Percentiles rank a stretch among this genome's conserved stretches.
Conservation (phyloP, 2,113 vertebrate species). For the Cryptotis parvus region DNA sequence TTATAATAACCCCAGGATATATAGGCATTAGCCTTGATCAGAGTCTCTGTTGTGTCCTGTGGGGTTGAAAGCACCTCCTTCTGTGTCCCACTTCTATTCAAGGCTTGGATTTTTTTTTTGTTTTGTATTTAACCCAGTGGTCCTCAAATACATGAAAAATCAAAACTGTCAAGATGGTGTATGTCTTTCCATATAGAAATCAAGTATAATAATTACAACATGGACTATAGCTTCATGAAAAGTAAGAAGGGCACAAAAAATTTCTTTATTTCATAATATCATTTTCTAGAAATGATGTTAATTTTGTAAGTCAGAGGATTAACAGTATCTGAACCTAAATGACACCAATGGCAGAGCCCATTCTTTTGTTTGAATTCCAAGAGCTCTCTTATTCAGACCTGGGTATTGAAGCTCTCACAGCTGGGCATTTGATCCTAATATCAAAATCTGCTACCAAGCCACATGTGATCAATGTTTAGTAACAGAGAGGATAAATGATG, state of each 20-base stretch:
- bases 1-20: background rate
- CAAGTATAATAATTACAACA: constrained; percentile 5
- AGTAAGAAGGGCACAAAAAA: background rate
- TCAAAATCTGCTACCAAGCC: constrained; percentile 74
- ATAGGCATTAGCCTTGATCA: background rate
- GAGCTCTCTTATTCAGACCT: constrained; percentile 43
- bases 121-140: background rate
- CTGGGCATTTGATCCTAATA: constrained; percentile 77
- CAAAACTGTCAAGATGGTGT: background rate
- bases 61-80: background rate
- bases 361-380: constrained; percentile 48
- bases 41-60: background rate
- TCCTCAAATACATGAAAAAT: background rate
- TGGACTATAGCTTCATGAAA: background rate
- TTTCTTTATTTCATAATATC: background rate
- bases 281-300: background rate
- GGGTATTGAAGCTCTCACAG: constrained; percentile 71
- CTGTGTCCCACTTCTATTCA: background rate
- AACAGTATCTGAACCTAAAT: background rate
- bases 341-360: background rate
- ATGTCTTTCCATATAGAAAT: background rate
- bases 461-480: constrained; percentile 78
- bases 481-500: constrained; percentile 80
- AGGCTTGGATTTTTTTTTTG: background rate
- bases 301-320: background rate